A percentile compares a stretch with the other conserved stretches of the same genome.
These are phyloP conservation scores for Candoia aspera DNA, from an alignment of 2,113 vertebrate genomes.

Conservation along the genomic window DNA sequence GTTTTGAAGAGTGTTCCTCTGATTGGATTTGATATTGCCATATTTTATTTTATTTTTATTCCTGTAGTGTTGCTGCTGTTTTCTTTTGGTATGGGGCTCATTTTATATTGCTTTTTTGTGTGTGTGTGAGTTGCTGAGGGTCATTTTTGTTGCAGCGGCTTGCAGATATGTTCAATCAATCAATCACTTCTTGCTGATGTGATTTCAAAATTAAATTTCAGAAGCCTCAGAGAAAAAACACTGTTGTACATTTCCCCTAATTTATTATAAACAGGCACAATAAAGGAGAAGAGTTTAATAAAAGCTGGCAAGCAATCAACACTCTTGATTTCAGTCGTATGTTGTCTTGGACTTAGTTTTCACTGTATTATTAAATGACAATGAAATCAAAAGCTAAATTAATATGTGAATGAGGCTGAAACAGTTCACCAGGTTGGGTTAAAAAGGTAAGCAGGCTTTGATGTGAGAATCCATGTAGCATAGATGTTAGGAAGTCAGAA, in stretches of 20 bases:
- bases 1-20: neutral
- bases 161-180: neutral
- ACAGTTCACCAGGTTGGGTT: neutral
- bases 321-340: neutral
- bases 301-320: neutral
- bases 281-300: slow-evolving; percentile 15
- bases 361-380: slow-evolving; percentile 15
- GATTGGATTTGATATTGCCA: neutral
- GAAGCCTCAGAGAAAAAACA: neutral
- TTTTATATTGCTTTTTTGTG: neutral
- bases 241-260: neutral
- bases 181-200: neutral
- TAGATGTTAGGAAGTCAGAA: neutral
- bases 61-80: neutral
- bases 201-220: slow-evolving; percentile 6
- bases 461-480: neutral
- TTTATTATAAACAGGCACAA: neutral
- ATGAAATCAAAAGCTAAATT: slow-evolving; percentile 6
- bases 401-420: slow-evolving; percentile 34
- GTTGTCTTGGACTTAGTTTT: neutral
- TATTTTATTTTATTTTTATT: neutral
- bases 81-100: neutral
- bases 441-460: neutral
- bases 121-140: neutral
- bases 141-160: neutral